Percentiles rank a stretch among this genome's conserved stretches.
These are phyloP conservation scores for Zygogramma bicolorata DNA, from an alignment of 2,888 invertebrate species.

Conservation along the genomic window DNA sequence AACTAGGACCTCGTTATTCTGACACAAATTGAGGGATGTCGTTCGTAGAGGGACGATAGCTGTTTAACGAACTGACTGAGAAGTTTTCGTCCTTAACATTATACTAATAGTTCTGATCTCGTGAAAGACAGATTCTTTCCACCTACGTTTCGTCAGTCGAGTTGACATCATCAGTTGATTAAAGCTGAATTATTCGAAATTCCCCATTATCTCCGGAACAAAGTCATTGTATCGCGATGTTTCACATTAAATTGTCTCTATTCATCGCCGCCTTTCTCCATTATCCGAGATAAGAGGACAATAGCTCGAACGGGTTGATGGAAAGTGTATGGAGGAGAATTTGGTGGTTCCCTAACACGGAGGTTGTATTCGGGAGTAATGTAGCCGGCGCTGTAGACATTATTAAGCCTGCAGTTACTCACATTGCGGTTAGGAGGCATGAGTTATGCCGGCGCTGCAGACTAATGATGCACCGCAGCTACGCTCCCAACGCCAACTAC, in stretches of 20 bases:
- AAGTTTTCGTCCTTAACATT: no score
- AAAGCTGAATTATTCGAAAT: not conserved
- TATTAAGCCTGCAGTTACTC: constrained; percentile 66
- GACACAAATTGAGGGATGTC: no score
- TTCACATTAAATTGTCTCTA: not conserved
- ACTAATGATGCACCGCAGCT: constrained; percentile 62
- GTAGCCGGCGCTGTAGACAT: constrained; percentile 58
- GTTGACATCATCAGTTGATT: no score
- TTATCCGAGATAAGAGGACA: constrained; percentile 39
- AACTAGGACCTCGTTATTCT: no score
- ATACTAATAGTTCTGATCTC: no score
- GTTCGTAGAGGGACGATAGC: no score
- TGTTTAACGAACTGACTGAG: no score
- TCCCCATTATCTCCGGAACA: not conserved
- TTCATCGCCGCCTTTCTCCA: not conserved
- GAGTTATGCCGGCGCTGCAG: constrained; percentile 61
- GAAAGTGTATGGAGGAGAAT: constrained; percentile 39
- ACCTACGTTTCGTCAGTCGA: no score
- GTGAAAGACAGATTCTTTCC: no score
- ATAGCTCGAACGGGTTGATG: constrained; percentile 37
- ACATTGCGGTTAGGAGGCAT: constrained; percentile 63
- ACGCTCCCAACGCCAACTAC: constrained; percentile 54
- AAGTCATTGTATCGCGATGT: not conserved
- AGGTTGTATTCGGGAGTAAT: constrained; percentile 47
- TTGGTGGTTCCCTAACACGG: constrained; percentile 37